Conservation (phyloP, 1,140 invertebrate species). For the Platyscapa corneri region DNA sequence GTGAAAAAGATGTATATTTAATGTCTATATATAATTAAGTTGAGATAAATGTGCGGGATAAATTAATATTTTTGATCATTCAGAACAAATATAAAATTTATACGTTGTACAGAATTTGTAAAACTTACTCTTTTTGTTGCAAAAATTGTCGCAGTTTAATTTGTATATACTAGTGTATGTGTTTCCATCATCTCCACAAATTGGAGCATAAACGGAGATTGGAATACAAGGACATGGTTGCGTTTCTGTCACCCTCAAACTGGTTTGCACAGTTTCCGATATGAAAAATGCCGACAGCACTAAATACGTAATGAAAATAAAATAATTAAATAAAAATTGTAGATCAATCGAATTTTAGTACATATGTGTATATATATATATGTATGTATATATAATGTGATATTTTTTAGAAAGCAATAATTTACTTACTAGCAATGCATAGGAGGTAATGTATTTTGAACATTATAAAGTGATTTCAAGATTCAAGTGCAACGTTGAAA, state of each 20-base stretch:
- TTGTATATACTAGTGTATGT: neutral
- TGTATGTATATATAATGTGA: neutral
- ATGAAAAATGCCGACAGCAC: neutral
- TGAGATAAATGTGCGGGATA: too few species aligned
- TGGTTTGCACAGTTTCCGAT: neutral
- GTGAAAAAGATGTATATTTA: too few species aligned
- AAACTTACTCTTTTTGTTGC: neutral
- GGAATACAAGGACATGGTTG: neutral
- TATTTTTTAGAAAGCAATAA: neutral
- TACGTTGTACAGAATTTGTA: neutral
- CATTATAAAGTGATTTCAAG: neutral
- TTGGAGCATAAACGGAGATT: neutral
- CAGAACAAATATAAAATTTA: too few species aligned
- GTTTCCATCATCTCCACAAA: conserved; percentile 1
- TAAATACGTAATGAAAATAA: neutral
- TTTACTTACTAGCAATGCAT: neutral
- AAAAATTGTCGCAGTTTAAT: neutral
- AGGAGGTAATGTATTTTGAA: neutral
- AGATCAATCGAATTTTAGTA: neutral
- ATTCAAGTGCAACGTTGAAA: neutral
- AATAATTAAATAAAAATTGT: neutral
- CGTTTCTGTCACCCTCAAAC: neutral
- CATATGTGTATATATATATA: neutral
- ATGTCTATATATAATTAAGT: too few species aligned
- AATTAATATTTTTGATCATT: too few species aligned